phyloP scores from a whole-genome alignment of 2,888 invertebrate genomes.

The Athalia rosae region DNA sequence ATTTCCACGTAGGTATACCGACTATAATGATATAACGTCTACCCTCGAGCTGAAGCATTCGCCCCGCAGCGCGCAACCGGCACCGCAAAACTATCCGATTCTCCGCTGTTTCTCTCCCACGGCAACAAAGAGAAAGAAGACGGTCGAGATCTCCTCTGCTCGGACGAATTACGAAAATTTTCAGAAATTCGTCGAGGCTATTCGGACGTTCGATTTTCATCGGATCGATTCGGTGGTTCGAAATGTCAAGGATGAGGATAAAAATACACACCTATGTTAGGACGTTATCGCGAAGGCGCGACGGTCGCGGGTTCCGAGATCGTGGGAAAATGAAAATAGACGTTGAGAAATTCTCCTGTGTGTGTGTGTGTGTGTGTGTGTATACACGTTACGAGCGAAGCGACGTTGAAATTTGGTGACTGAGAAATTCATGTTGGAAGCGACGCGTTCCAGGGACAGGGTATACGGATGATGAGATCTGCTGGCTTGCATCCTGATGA shows the following conservation, averaged over 20 bases:
- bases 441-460: conserved; percentile 55
- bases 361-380: too few species aligned
- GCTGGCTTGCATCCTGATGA: conserved; percentile 72
- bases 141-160: not conserved
- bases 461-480: conserved; percentile 71
- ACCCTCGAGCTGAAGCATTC: not conserved
- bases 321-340: too few species aligned
- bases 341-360: too few species aligned
- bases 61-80: not conserved
- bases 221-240: too few species aligned
- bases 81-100: conserved; percentile 70
- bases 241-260: too few species aligned
- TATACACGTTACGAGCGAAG: too few species aligned
- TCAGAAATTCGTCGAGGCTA: too few species aligned
- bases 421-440: conserved; percentile 16
- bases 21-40: not conserved
- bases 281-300: too few species aligned
- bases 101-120: conserved; percentile 51
- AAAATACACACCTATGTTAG: too few species aligned
- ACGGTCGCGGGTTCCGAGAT: too few species aligned
- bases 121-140: not conserved
- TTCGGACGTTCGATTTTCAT: too few species aligned
- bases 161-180: too few species aligned
- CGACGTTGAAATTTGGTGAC: not conserved
- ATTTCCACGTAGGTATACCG: not conserved